Base-by-base conservation (phyloP, 2,888 invertebrate genomes). In the Trachelus iudaicus region DNA sequence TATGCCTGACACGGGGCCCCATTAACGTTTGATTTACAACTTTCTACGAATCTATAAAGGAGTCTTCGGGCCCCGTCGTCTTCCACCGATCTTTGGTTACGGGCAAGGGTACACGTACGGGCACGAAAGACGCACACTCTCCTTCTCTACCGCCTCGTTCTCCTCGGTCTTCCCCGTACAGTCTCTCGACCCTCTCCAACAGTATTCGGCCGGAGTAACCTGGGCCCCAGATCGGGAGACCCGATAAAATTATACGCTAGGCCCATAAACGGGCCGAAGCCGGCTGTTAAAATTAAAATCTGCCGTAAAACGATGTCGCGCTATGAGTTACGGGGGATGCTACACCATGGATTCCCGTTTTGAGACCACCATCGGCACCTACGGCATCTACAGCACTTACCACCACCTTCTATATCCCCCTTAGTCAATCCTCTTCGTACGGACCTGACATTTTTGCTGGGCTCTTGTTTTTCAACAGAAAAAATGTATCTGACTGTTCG, bases 21-120 rank as follows among this genome's bases (percentile, higher is more conserved):
- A 91, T 91, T 91, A 91, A 90, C 90, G 87, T 90, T 90, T 91
- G 90, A 91, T 91, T 91, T 91, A 91, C 90, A 89, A 88, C 90
- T 89, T 89, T 91, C 89, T 88, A 90, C 89, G 86, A 90, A 90
- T 91, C 90, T 90, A 90, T 91, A 90, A 90, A 90, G 87, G 87
- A 85, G 85, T 86, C 86, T 83, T 84, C 84, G 81, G 83, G 83
- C 83, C 80, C 81, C 69, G 30, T 40, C 73, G 31, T 23, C 71
- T 71, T 34, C 71, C 71, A 71, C 71, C 13, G 71, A 31, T 33
- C 33, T 71, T 13, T 30, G 71, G 33, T 31, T 71, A 34, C 71
- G 71, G 34, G 71, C 71, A 9, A 31, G 31, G 33, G 31, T 71
- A 71, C 34, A 71, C 71, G 71, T 71, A 34, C 34, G 34, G 71